These are phyloP conservation scores for Amitus sp. DNA, from an alignment of 2,888 invertebrate species.

Conservation along the genomic window DNA sequence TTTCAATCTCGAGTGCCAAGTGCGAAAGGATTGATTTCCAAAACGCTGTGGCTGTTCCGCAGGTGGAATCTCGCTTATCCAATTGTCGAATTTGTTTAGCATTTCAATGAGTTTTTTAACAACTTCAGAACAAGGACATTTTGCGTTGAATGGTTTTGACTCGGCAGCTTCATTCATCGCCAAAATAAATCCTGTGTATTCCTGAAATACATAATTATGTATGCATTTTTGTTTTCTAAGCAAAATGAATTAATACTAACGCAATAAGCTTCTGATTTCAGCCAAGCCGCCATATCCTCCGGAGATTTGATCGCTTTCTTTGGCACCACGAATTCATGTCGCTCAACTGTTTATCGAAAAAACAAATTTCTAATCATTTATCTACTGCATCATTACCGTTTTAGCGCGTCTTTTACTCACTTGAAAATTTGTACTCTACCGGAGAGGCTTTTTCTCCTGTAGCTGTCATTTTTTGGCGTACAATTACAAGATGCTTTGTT, in stretches of 20 bases:
- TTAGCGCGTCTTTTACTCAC: too few species aligned
- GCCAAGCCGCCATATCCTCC: slow-evolving; percentile 82
- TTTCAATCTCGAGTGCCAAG: slow-evolving; percentile 81
- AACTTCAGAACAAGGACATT: slow-evolving; percentile 72
- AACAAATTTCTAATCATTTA: too few species aligned
- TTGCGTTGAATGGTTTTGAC: slow-evolving; percentile 76
- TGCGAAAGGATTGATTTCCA: slow-evolving; percentile 92
- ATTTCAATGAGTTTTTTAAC: slow-evolving; percentile 73
- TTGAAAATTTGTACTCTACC: too few species aligned
- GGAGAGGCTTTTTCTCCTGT: too few species aligned
- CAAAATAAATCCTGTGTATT: slow-evolving; percentile 87
- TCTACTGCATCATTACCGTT: too few species aligned
- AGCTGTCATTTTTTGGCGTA: too few species aligned
- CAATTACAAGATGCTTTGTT: too few species aligned
- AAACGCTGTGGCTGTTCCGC: slow-evolving; percentile 94
- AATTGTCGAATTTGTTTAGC: slow-evolving; percentile 76
- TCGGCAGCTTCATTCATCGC: slow-evolving; percentile 88
- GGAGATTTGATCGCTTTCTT: slow-evolving; percentile 73
- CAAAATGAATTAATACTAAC: too few species aligned
- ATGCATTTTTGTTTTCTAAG: too few species aligned
- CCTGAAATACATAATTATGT: slow-evolving; percentile 70
- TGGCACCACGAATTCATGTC: slow-evolving; percentile 74
- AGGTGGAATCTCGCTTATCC: slow-evolving; percentile 87
- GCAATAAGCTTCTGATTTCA: slow-evolving; percentile 86
- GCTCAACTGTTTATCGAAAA: slow-evolving; percentile 54